Conservation (phyloP, 2,888 invertebrate genomes). For the Apocheima hispidaria region DNA sequence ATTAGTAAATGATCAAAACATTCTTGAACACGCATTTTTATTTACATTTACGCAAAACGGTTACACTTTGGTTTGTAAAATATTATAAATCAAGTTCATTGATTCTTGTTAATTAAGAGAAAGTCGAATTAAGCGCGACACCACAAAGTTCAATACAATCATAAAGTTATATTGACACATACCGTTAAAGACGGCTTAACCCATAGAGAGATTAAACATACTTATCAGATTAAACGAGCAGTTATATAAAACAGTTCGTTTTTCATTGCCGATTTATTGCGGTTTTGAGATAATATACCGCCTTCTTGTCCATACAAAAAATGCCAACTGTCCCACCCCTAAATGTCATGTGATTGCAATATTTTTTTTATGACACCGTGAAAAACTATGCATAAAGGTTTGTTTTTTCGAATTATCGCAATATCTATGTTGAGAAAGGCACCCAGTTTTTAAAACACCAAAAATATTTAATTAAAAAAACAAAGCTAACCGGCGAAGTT, state of each 20-base stretch:
- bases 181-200: slow-evolving; percentile 42
- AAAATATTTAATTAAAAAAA: too few species aligned
- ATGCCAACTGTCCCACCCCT: too few species aligned
- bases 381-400: too few species aligned
- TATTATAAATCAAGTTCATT: slow-evolving; percentile 36
- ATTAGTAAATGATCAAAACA: too few species aligned
- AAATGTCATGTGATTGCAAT: too few species aligned
- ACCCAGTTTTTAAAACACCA: too few species aligned
- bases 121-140: slow-evolving; percentile 37
- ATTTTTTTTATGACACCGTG: too few species aligned
- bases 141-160: slow-evolving; percentile 55
- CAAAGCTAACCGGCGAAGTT: too few species aligned
- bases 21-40: slow-evolving; percentile 1
- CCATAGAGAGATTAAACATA: slow-evolving; percentile 33
- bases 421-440: too few species aligned
- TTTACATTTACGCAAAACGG: slow-evolving; percentile 10
- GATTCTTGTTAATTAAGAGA: slow-evolving; percentile 34
- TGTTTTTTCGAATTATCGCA: too few species aligned
- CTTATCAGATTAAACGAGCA: slow-evolving; percentile 23
- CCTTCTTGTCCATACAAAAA: too few species aligned
- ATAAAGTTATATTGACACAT: slow-evolving; percentile 56
- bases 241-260: slow-evolving; percentile 39
- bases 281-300: slow-evolving; percentile 15
- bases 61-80: slow-evolving; percentile 7
- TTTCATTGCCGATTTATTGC: slow-evolving; percentile 29